Evolutionary conservation across 2,797 vertebrate species (phyloP).

Genomic region (Acanthurus tractus): DNA sequence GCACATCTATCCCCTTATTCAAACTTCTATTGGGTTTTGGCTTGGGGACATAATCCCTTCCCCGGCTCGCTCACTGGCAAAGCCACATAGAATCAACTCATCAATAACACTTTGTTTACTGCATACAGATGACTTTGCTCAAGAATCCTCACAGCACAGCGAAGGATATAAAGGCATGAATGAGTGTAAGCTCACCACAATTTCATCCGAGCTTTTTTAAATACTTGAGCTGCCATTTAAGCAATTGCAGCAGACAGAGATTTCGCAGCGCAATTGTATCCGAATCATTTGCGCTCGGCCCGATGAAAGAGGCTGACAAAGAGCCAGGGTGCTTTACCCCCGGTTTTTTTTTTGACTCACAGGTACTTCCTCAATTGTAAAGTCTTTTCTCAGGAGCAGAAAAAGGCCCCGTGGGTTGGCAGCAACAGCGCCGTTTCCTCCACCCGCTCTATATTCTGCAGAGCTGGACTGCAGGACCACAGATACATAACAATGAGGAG

Average conservation of each 20-base stretch:
- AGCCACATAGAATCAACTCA: constrained; percentile 76
- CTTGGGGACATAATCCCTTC: constrained; percentile 81
- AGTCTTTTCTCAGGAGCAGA: constrained; percentile 48
- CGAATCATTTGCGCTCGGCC: constrained; percentile 63
- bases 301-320: constrained; percentile 52
- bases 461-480: constrained; percentile 58
- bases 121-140: constrained; percentile 77
- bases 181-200: constrained; percentile 62
- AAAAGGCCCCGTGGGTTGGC: constrained; percentile 55
- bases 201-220: constrained; percentile 68
- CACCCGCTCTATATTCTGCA: constrained; percentile 42
- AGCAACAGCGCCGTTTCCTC: constrained; percentile 34
- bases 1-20: constrained; percentile 71
- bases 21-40: constrained; percentile 80
- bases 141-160: constrained; percentile 72
- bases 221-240: constrained; percentile 73
- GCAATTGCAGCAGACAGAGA: constrained; percentile 73
- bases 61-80: constrained; percentile 75
- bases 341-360: constrained; percentile 66
- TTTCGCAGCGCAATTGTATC: constrained; percentile 63
- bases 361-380: constrained; percentile 58
- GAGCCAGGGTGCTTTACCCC: constrained; percentile 39
- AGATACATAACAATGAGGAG: constrained; percentile 77
- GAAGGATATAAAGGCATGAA: constrained; percentile 61
- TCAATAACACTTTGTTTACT: constrained; percentile 80